Evolutionary conservation across 2,888 invertebrate species (phyloP).

Genomic region (Hyposoter didymator): DNA sequence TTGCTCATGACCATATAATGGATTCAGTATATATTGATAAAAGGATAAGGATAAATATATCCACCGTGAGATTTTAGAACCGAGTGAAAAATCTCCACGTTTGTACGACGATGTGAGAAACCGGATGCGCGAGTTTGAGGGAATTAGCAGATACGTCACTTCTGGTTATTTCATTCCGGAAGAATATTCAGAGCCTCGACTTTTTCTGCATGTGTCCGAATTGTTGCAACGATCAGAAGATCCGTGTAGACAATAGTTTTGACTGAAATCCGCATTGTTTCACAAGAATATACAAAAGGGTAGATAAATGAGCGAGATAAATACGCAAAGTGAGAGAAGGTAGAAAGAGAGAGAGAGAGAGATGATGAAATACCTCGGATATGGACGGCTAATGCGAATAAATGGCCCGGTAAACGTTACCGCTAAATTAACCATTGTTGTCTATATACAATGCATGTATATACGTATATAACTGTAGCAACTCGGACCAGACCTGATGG

Average conservation of each 20-base stretch:
- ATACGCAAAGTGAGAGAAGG: constrained; percentile 25
- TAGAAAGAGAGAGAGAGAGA: constrained; percentile 25
- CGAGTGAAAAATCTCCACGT: constrained; percentile 1
- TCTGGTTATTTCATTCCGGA: not conserved
- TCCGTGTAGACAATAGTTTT: constrained; percentile 35
- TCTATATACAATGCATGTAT: constrained; percentile 65
- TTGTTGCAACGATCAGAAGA: not conserved
- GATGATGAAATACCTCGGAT: constrained; percentile 62
- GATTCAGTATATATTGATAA: constrained; percentile 35
- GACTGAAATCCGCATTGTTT: constrained; percentile 43
- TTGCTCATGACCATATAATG: constrained; percentile 52
- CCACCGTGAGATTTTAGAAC: constrained; percentile 21
- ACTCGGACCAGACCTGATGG: constrained; percentile 78
- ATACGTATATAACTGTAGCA: constrained; percentile 62
- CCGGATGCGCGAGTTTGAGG: not conserved
- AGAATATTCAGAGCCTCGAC: not conserved
- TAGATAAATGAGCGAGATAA: constrained; percentile 35
- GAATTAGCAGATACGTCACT: not conserved
- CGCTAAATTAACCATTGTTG: constrained; percentile 81
- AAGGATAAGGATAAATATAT: constrained; percentile 17
- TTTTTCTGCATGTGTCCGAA: not conserved
- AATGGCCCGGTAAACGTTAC: constrained; percentile 76
- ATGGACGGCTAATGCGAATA: constrained; percentile 79
- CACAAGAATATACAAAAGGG: constrained; percentile 16
- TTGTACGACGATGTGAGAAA: not conserved